Evolutionary conservation across 2,113 vertebrate genomes (phyloP).

Genomic region (Isurus oxyrinchus): DNA sequence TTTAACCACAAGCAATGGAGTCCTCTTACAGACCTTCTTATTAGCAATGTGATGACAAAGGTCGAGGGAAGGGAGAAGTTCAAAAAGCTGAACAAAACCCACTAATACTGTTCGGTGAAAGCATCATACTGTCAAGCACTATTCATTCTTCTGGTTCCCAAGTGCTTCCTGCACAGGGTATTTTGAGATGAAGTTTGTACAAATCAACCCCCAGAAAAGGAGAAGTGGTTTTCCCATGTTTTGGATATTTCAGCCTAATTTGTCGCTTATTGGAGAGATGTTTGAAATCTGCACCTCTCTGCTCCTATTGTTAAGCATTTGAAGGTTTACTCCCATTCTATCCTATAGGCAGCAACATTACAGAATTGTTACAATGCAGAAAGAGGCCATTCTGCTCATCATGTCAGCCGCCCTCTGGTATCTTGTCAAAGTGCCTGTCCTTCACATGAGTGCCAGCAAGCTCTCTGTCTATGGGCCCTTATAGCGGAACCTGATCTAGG

Average conservation of each 20-base stretch:
- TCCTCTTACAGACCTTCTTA: background rate
- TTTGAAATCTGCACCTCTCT: background rate
- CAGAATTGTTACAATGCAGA: background rate
- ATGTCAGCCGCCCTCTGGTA: background rate
- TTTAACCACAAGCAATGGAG: background rate
- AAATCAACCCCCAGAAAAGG: background rate
- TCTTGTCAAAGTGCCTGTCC: background rate
- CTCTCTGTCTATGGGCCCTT: background rate
- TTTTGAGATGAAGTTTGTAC: background rate
- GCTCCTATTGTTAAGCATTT: too few species aligned
- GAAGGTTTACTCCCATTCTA: background rate
- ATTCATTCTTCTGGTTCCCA: constrained; percentile 13
- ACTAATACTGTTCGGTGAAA: background rate
- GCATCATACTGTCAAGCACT: background rate
- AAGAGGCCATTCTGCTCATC: background rate
- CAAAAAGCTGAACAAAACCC: background rate
- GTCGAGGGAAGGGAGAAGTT: background rate
- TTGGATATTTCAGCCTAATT: background rate
- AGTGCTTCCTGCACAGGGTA: background rate
- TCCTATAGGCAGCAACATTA: background rate
- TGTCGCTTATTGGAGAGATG: background rate
- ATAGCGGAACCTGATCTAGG: background rate
- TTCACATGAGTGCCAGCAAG: background rate
- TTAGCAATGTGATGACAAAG: constrained; percentile 15
- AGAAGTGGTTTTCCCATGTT: background rate